phyloP scores from a whole-genome alignment of 2,888 invertebrate species.

The Onchidella celtica region DNA sequence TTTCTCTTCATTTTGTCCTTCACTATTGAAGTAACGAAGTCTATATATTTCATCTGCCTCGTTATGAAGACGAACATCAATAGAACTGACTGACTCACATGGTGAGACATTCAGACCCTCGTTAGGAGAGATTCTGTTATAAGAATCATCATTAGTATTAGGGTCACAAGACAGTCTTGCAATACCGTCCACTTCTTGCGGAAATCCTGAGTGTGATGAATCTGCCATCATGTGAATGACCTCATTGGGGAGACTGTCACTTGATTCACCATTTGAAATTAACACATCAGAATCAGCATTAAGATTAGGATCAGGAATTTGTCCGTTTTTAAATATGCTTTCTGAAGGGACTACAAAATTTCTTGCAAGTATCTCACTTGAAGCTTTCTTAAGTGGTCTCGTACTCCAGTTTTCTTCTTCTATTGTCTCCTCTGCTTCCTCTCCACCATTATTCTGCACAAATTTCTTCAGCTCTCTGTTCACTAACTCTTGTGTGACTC shows the following conservation, averaged over 20 bases:
- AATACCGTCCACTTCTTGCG: too few relatives aligned
- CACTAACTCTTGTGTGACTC: slow-evolving; percentile 15
- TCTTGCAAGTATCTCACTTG: not conserved
- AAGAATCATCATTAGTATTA: slow-evolving; percentile 10
- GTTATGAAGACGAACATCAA: slow-evolving; percentile 31
- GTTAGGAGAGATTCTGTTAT: not conserved
- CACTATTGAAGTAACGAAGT: not conserved
- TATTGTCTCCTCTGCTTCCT: slow-evolving; percentile 27
- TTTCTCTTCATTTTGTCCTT: not conserved
- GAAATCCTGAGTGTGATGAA: not conserved
- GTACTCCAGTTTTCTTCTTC: slow-evolving; percentile 5
- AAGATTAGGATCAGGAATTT: not conserved
- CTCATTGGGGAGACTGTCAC: not conserved
- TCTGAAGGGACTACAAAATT: not conserved
- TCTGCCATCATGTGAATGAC: not conserved
- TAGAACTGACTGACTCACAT: slow-evolving; percentile 46
- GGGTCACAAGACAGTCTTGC: too few relatives aligned
- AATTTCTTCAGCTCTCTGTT: slow-evolving; percentile 1
- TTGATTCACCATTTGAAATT: slow-evolving; percentile 7
- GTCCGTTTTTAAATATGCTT: too few relatives aligned
- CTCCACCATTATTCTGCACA: not conserved
- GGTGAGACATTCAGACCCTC: slow-evolving; percentile 40
- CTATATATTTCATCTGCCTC: slow-evolving; percentile 32
- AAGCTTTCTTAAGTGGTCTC: not conserved
- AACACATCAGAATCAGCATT: not conserved